Evolutionary conservation across 1,140 invertebrate species (phyloP).

Genomic region (Thaumetopoea pityocampa): DNA sequence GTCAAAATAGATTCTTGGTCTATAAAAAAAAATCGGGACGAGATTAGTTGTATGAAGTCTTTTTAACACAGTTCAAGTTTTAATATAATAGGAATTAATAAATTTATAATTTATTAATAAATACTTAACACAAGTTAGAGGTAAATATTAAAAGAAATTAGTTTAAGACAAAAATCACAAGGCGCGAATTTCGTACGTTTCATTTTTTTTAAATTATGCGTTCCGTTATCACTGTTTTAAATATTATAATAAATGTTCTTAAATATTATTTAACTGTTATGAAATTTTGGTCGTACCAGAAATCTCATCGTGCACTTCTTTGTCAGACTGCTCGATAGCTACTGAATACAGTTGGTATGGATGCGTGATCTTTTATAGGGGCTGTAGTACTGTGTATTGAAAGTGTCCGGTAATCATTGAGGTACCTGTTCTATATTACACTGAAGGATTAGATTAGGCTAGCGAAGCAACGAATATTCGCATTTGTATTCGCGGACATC

Average conservation of each 20-base stretch:
- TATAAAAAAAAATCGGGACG: no score
- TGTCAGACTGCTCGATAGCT: conserved; percentile 66
- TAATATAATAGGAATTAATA: no score
- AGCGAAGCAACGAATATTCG: no score
- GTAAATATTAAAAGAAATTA: background rate
- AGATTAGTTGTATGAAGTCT: no score
- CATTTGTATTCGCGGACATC: no score
- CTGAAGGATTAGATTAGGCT: conserved; percentile 29
- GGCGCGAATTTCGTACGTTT: background rate
- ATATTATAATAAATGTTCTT: conserved; percentile 14
- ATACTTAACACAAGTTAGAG: no score
- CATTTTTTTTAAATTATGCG: background rate
- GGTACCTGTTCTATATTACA: conserved; percentile 30
- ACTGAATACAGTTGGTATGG: conserved; percentile 54
- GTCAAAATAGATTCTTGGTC: no score
- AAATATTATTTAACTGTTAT: no score
- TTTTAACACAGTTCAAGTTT: no score
- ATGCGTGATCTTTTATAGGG: conserved; percentile 52
- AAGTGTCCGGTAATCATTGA: conserved; percentile 41
- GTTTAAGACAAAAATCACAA: background rate
- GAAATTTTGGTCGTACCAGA: conserved; percentile 60
- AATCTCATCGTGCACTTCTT: conserved; percentile 73
- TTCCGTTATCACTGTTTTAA: conserved; percentile 21
- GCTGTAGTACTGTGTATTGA: conserved; percentile 33
- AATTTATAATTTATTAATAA: no score